Evolutionary conservation across 1,140 invertebrate species (phyloP), one percentile per base, ranked within the genome.

Genomic region (Cepaea nemoralis): DNA sequence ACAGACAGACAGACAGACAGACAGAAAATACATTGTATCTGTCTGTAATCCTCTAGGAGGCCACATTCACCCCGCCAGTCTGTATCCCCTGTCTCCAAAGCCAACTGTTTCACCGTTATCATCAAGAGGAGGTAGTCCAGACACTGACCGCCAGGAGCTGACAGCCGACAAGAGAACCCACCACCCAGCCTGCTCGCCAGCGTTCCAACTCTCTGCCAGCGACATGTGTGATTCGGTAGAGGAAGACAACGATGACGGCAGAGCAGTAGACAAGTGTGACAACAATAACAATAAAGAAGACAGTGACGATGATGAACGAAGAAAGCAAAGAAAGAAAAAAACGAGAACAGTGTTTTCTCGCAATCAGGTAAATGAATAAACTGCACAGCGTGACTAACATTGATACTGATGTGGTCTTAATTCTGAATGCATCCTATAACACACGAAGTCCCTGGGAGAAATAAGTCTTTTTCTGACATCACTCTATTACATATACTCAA

Each of bases 301-400:
- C 33, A 83, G 77, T 12, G 85, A 83, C 24, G 87, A 87, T 45
- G 87, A 88, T 27, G 90, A 92, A 66, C 91, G 92, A 79, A 88
- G 90, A 75, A 95, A 95, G 70, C 96, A 97, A 90, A 93, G 98
- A 71, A 99, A 99, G 93, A 99, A 99, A 93, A 99, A 99, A 91
- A 99, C 98, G 0, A 92, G 98, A 75, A 99, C 98, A 0, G 98
- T 99, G 0, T 99, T 99, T 92, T 99, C 97, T 0, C 93, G 98
- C 59, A 94, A 92, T 87, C 94, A 80, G 69, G 78, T 80, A 73
- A 73, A n/a, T 6, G 10, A 63, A 10, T 63, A 19, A 12, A 48
- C 45, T 48, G 8, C n/a, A n/a, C n/a, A n/a, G n/a, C n/a, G n/a
- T n/a, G n/a, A n/a, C n/a, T n/a, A n/a, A n/a, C n/a, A n/a, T n/a